Evolutionary conservation across 2,888 invertebrate genomes (phyloP), one percentile per base, ranked within the genome.

Genomic region (Heliconius charithonia): DNA sequence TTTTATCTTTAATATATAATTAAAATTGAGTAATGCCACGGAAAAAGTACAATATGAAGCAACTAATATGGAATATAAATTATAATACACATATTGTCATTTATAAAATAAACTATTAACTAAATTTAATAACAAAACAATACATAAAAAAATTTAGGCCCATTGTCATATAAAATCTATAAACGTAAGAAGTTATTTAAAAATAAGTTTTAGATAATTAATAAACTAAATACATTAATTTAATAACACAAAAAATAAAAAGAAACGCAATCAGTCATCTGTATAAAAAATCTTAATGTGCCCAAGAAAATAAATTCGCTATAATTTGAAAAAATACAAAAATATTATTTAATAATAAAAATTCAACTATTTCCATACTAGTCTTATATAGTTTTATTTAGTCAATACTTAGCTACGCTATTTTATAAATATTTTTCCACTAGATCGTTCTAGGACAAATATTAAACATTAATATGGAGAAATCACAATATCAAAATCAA

Each of bases 401-500:
- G 71, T 72, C 77, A 82, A 74, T 62, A 80, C 76, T 77, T 82
- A 82, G 63, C 80, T 81, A 83, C 41, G 80, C 32, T 79, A 79
- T 67, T 77, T 78, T 72, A 80, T 83, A 83, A 83, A 84, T 84
- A 83, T 83, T 83, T 83, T 71, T 75, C n/a, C 79, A 79, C 81
- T 80, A 81, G 77, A 80, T 71, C 69, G 66, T 70, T 76, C 81
- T 81, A 76, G 79, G 77, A 77, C 79, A 75, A 72, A 69, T 32
- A 62, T 81, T 77, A 73, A n/a, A 79, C 73, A 72, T 59, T 72
- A 78, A 80, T 73, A 75, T 80, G 79, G 75, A 77, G 83, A 86
- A 87, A 87, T 87, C 86, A 87, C 87, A 87, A 84, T 84, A 83
- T 82, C 81, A 85, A 84, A 82, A 32, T 72, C 83, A 82, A 83